Evolutionary conservation across 2,113 vertebrate genomes (phyloP), one percentile per base, ranked within the genome.

Genomic region (Myxocyprinus asiaticus): DNA sequence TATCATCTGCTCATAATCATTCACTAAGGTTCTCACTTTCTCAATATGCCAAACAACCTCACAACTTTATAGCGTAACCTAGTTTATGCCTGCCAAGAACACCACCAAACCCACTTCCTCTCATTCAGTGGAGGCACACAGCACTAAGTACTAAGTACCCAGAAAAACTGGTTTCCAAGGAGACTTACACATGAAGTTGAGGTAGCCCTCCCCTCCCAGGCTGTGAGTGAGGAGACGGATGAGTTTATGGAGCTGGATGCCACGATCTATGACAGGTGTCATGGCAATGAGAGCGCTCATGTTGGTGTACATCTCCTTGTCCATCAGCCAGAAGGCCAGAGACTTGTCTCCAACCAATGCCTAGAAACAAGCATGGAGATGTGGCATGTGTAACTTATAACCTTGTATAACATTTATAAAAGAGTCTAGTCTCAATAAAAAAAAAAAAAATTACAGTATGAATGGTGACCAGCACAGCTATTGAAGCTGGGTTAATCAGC

Each of bases 241-340:
- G 92, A 94, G 94, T 86, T 94, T 94, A 85, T 95, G 94, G 76
- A 94, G 92, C 87, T 96, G 93, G 81, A 95, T 93, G 78, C 94
- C 91, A 50, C 93, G 91, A 89, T 95, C 93, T 44, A 94, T 93
- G 73, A 95, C 80, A 14, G 90, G 82, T 0, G 92, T 94, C 70
- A 94, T 88, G 8, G 92, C 91, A 4, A 89, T 85, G 45, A 93
- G 76, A 81, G 93, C 86, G 10, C 94, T 94, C 95, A 96, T 94
- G 86, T 95, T 92, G 63, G 91, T 94, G 71, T 94, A 94, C 94
- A 95, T 95, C 85, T 95, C 93, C n/a, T 93, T 91, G 85, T 96
- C 94, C 92, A 92, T 94, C 87, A 93, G 81, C 87, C 93, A 92
- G 86, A 95, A 94, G 0, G 92, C 94, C 83, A 94, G 53, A 0